Base-by-base conservation (phyloP, 2,888 invertebrate genomes). In the Volucella bombylans region DNA sequence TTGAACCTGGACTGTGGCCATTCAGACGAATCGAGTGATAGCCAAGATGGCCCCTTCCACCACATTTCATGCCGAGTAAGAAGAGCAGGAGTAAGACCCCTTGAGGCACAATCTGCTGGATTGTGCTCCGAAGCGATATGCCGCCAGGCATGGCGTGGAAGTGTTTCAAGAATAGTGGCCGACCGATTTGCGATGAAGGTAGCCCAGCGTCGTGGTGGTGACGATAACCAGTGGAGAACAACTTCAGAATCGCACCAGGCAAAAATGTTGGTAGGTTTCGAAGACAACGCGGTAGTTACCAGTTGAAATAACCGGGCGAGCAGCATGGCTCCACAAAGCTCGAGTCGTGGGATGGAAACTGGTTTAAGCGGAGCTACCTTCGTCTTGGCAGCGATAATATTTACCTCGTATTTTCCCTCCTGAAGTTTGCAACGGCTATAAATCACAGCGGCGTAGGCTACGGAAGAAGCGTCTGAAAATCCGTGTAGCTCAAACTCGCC, bases 91-190 rank as follows among this genome's bases (percentile, higher is more conserved):
- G 83, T 8, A 1, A 87, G 43, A 8, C 87, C 87, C 8, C 87
- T 80, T 1, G 82, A 87, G 0, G 86, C 87, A 65, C 82, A 87
- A 61, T 88, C 86, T 11, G 87, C 87, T 1, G 87, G 86, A 65
- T 87, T 87, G 41, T 72, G 55, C 49, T 61, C 76, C 4, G 85
- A 86, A 0, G 68, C 59, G 18, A 87, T 78, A 65, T 86, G 83
- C 52, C 76, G 45, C 87, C 87, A 87, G 52, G 47, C 38, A 11
- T 73, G 39, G 6, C 62, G 23, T 6, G 73, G 62, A 38, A 73
- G 52, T 1, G 50, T n/a, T 15, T 72, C 86, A 8, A 86, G 72
- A n/a, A n/a, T n/a, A n/a, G n/a, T n/a, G n/a, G n/a, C n/a, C n/a
- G n/a, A n/a, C n/a, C n/a, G n/a, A 31, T 80, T 81, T 43, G 77